Percentiles rank a stretch among this genome's conserved stretches.
Conservation (phyloP, 2,888 invertebrate genomes). For the Sympetrum striolatum region DNA sequence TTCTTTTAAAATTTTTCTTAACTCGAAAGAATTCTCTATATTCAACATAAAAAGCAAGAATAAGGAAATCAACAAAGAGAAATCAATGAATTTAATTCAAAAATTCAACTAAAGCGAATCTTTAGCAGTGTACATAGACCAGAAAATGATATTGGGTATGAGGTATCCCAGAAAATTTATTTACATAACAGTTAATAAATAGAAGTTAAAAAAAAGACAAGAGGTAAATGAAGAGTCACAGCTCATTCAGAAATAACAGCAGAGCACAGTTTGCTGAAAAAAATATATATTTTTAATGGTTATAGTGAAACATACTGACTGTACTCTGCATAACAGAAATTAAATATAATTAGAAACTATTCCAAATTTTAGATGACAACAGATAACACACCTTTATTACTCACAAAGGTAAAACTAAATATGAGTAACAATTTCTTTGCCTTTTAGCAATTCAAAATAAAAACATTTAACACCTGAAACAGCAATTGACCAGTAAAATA, state of each 20-base stretch:
- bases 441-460: slow-evolving; percentile 7
- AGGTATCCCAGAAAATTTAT: slow-evolving; percentile 29
- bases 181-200: slow-evolving; percentile 13
- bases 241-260: background rate
- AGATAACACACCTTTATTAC: background rate
- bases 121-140: too few species aligned
- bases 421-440: background rate
- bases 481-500: slow-evolving; percentile 37
- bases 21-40: too few species aligned
- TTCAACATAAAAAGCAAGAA: too few species aligned
- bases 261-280: background rate
- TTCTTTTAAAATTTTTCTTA: too few species aligned
- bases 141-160: background rate
- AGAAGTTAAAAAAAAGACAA: background rate
- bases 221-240: background rate
- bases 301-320: background rate
- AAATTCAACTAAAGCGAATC: too few species aligned
- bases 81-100: too few species aligned
- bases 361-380: background rate
- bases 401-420: background rate
- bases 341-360: background rate
- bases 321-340: background rate
- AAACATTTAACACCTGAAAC: slow-evolving; percentile 29
- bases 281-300: background rate
- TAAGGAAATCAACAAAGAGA: too few species aligned